Conservation (phyloP, 64 coral and sea anemone genomes). For the Porites australiensis region DNA sequence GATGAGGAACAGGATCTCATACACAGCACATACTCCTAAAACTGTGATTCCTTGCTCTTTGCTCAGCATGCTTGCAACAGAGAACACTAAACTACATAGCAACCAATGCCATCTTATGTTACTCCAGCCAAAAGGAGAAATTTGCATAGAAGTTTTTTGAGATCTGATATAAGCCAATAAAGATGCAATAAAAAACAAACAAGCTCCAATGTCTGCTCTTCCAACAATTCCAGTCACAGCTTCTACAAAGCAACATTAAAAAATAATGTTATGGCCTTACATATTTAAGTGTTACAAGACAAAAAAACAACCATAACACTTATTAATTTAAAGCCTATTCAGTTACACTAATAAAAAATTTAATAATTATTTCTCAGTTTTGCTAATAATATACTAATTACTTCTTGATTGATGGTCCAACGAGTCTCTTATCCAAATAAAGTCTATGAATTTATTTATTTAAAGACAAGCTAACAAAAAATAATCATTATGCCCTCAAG, state of each 20-base stretch:
- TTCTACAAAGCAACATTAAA: slow-evolving; percentile 58
- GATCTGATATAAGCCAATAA: slow-evolving; percentile 77
- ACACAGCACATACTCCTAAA: slow-evolving; percentile 80
- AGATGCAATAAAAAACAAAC: slow-evolving; percentile 86
- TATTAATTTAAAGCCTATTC: too few species aligned
- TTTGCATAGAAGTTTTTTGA: not conserved
- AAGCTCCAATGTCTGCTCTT: slow-evolving; percentile 93
- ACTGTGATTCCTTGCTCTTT: slow-evolving; percentile 97
- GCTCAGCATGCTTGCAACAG: slow-evolving; percentile 84
- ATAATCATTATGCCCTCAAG: too few species aligned
- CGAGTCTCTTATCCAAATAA: too few species aligned
- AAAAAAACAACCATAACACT: not conserved
- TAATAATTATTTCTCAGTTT: too few species aligned
- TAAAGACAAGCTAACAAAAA: too few species aligned
- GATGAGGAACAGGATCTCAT: slow-evolving; percentile 76
- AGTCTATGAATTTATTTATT: too few species aligned
- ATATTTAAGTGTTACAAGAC: not conserved
- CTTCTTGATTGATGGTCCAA: too few species aligned
- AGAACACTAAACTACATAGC: slow-evolving; percentile 51
- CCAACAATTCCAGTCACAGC: slow-evolving; percentile 95
- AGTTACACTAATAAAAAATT: too few species aligned
- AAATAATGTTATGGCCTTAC: not conserved
- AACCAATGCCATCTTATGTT: slow-evolving; percentile 64
- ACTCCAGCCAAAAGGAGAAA: not conserved
- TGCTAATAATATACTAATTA: too few species aligned